A percentile compares a stretch with the other conserved stretches of the same genome.
Conservation (phyloP, 2,113 vertebrate species). For the Oceanodroma tethys region DNA sequence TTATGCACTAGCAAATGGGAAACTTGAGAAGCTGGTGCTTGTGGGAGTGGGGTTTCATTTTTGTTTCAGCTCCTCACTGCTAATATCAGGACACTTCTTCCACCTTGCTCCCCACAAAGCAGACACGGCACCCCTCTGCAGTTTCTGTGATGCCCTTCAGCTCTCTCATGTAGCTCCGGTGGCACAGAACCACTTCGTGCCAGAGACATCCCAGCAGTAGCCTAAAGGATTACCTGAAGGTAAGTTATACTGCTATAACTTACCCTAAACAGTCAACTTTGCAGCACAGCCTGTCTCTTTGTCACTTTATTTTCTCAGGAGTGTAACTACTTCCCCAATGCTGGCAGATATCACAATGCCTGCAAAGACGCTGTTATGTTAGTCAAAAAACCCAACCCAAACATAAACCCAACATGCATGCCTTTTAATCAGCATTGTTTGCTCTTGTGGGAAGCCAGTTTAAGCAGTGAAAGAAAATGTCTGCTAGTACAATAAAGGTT, state of each 20-base stretch:
- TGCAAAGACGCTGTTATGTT: not conserved
- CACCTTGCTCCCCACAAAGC: not conserved
- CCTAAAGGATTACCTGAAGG: not conserved
- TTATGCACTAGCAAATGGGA: not conserved
- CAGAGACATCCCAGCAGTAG: not conserved
- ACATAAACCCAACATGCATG: not conserved
- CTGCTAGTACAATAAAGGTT: not conserved
- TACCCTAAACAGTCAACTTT: not conserved
- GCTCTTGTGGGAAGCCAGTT: not conserved
- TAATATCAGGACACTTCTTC: not conserved
- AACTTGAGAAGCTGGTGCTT: not conserved
- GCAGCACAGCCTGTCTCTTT: not conserved
- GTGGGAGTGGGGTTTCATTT: not conserved
- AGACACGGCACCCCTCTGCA: rapidly evolving
- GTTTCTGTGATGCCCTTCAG: not conserved
- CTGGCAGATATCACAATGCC: not conserved
- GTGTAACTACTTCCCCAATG: not conserved
- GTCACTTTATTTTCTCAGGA: not conserved
- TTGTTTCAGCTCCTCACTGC: not conserved
- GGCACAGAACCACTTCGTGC: not conserved
- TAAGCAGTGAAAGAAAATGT: not conserved
- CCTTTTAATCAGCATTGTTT: not conserved
- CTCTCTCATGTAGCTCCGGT: not conserved
- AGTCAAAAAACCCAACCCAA: not conserved
- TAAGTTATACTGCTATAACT: not conserved